Evolutionary conservation across 1,140 invertebrate species (phyloP).

Genomic region (Hestina assimilis): DNA sequence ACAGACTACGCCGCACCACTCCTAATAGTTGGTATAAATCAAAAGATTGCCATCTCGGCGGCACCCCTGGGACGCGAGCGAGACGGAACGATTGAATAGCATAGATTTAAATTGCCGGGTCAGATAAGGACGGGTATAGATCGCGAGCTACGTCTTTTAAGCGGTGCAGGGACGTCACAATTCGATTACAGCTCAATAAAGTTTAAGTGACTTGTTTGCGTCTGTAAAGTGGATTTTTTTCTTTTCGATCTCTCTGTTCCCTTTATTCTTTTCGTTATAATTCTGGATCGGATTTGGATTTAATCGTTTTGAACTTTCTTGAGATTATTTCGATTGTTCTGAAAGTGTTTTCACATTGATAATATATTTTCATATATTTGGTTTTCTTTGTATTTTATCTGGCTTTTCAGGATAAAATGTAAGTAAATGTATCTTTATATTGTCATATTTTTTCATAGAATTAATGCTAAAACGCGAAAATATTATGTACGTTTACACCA

Average conservation of each 20-base stretch:
- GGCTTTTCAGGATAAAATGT: no score
- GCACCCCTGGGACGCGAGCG: constrained; percentile 73
- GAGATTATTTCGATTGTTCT: not conserved
- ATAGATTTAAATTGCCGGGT: constrained; percentile 76
- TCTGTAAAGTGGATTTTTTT: constrained; percentile 77
- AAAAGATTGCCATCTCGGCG: constrained; percentile 77
- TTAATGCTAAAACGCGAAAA: not conserved
- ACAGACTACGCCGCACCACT: constrained; percentile 66
- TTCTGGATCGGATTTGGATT: constrained; percentile 11
- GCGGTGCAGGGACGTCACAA: constrained; percentile 71
- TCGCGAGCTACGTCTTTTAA: constrained; percentile 53
- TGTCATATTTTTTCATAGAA: no score
- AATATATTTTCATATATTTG: no score
- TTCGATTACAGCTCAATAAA: constrained; percentile 79
- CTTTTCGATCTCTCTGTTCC: constrained; percentile 59
- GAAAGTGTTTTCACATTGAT: no score
- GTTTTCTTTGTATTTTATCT: no score
- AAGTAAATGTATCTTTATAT: no score
- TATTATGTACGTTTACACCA: constrained; percentile 26
- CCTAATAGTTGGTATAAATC: constrained; percentile 79
- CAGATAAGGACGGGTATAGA: constrained; percentile 73
- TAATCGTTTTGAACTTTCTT: not conserved
- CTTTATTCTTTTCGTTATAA: constrained; percentile 28
- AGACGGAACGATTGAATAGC: constrained; percentile 77
- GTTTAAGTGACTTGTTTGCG: constrained; percentile 78